Conservation (phyloP, 2,888 invertebrate species). For the Mythimna ferrago region DNA sequence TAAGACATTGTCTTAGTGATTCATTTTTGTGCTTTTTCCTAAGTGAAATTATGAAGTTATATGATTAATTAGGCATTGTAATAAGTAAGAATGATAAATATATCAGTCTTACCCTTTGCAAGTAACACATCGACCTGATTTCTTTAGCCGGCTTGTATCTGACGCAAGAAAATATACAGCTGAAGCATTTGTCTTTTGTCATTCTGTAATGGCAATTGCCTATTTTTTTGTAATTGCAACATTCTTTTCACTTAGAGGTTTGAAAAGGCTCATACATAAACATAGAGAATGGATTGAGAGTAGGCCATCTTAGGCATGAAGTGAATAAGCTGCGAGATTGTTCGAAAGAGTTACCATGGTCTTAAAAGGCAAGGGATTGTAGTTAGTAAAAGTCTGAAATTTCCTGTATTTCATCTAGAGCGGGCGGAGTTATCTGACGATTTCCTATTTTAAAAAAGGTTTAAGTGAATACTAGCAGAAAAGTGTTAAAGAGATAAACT, state of each 20-base stretch:
- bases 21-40: background rate
- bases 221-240: slow-evolving; percentile 26
- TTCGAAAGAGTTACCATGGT: too few relatives aligned
- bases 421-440: too few relatives aligned
- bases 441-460: too few relatives aligned
- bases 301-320: background rate
- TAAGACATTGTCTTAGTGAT: background rate
- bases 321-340: background rate
- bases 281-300: background rate
- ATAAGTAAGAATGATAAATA: slow-evolving; percentile 31
- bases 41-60: slow-evolving; percentile 7
- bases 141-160: slow-evolving; percentile 12
- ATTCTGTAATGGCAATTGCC: slow-evolving; percentile 25
- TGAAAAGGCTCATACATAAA: background rate
- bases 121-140: slow-evolving; percentile 36
- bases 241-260: slow-evolving; percentile 13
- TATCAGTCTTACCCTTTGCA: slow-evolving; percentile 29
- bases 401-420: too few relatives aligned
- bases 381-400: too few relatives aligned
- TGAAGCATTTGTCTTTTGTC: slow-evolving; percentile 44
- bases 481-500: background rate
- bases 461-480: background rate
- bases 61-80: slow-evolving; percentile 34
- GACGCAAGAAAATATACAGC: slow-evolving; percentile 39
- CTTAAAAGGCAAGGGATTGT: too few relatives aligned